Evolutionary conservation across 23 tunicate species (phyloP).

Genomic region (Phallusia fumigata): DNA sequence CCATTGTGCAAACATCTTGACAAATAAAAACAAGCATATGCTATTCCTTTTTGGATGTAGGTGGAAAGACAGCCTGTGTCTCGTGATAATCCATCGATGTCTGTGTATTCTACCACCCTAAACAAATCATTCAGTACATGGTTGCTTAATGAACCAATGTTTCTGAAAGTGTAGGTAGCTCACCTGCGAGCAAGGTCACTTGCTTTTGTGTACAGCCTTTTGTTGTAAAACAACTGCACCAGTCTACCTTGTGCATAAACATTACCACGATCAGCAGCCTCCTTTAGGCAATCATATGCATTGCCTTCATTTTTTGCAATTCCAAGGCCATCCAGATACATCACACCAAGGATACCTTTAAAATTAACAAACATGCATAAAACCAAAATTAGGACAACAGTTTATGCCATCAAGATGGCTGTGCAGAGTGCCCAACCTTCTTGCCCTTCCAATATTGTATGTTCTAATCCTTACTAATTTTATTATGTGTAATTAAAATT

Average conservation of each 20-base stretch:
- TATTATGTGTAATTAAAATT: too few species aligned
- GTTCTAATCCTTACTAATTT: too few species aligned
- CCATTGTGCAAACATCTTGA: slow-evolving; percentile 81
- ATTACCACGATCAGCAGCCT: slow-evolving; percentile 89
- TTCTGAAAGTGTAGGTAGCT: too few species aligned
- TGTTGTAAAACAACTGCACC: slow-evolving; percentile 75
- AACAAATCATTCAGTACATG: background rate
- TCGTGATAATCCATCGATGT: slow-evolving; percentile 57
- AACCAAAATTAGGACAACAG: too few species aligned
- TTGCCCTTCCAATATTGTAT: too few species aligned
- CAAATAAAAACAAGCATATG: slow-evolving; percentile 76
- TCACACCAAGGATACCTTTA: slow-evolving; percentile 90
- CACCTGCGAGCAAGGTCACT: slow-evolving; percentile 91
- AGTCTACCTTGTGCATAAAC: slow-evolving; percentile 93
- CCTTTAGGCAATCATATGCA: slow-evolving; percentile 87
- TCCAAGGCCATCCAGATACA: slow-evolving; percentile 80
- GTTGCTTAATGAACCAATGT: background rate
- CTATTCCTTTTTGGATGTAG: slow-evolving; percentile 82
- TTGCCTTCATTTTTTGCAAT: slow-evolving; percentile 46
- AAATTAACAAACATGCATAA: background rate
- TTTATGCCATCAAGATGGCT: too few species aligned
- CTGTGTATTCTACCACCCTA: slow-evolving; percentile 79
- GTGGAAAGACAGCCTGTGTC: slow-evolving; percentile 73
- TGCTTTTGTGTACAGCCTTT: slow-evolving; percentile 82
- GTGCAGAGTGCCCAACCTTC: too few species aligned